Evolutionary conservation across 1,140 invertebrate species (phyloP).

Genomic region (Drosophila nikananu): DNA sequence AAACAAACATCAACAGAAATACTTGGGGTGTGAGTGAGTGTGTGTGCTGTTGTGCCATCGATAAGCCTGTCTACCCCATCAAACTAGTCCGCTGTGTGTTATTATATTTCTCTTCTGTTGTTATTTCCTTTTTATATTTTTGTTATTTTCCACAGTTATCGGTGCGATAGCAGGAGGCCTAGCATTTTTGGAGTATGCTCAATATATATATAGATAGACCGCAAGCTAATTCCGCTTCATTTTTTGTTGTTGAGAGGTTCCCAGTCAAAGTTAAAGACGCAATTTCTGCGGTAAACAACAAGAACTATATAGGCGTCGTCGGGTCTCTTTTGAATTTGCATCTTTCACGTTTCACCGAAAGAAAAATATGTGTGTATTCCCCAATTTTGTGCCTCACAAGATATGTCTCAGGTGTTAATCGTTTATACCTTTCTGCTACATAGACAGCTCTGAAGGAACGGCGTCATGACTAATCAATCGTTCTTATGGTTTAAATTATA

Average conservation of each 20-base stretch:
- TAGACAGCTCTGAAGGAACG: constrained; percentile 33
- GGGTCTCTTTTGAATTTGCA: constrained; percentile 23
- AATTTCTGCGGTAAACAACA: constrained; percentile 64
- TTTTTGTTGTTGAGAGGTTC: not conserved
- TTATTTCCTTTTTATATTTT: constrained; percentile 36
- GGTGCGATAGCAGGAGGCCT: constrained; percentile 62
- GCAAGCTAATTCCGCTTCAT: constrained; percentile 30
- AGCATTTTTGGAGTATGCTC: constrained; percentile 46
- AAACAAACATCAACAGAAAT: constrained; percentile 71
- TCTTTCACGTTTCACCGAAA: constrained; percentile 9
- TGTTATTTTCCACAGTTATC: constrained; percentile 71
- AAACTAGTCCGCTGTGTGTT: not conserved
- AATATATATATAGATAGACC: constrained; percentile 31
- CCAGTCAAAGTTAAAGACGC: constrained; percentile 66
- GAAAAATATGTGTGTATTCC: not conserved
- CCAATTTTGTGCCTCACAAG: not conserved
- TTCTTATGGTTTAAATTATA: constrained; percentile 8
- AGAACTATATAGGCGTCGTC: constrained; percentile 18
- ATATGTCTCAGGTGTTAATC: constrained; percentile 22
- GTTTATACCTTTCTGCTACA: constrained; percentile 42
- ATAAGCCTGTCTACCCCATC: constrained; percentile 29
- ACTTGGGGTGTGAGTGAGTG: constrained; percentile 3
- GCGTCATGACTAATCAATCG: constrained; percentile 48
- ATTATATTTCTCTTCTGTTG: constrained; percentile 35
- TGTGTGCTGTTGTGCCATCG: not conserved